Conservation (phyloP, 2,113 vertebrate species). For the Ptyas mucosa region DNA sequence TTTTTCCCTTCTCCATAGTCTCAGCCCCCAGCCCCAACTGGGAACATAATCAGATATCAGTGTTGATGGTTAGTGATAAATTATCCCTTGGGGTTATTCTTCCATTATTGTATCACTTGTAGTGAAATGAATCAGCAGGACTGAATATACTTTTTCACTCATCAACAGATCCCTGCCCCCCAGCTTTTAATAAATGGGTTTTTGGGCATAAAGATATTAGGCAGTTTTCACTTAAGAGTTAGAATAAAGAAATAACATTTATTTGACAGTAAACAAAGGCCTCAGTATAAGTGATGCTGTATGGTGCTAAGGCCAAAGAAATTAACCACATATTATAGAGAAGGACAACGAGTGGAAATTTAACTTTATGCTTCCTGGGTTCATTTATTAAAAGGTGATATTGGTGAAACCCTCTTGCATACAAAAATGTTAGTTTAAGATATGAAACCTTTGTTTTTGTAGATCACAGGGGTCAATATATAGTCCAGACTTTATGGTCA, state of each 20-base stretch:
- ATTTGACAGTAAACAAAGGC: conserved; percentile 36
- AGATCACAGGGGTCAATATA: neutral
- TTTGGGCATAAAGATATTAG: conserved; percentile 26
- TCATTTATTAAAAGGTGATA: conserved; percentile 13
- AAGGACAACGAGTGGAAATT: conserved; percentile 18
- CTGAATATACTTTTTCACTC: conserved; percentile 42
- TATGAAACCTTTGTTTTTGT: neutral
- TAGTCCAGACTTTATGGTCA: neutral
- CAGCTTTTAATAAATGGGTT: conserved; percentile 39
- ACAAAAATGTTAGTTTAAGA: neutral
- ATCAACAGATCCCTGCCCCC: conserved; percentile 29
- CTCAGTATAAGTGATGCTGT: conserved; percentile 6
- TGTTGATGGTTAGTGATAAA: conserved; percentile 62
- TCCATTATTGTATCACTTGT: conserved; percentile 32
- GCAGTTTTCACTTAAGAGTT: conserved; percentile 1
- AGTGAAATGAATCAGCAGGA: conserved; percentile 44
- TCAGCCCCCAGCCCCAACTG: conserved; percentile 5
- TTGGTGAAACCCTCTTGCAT: neutral
- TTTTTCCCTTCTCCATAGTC: conserved; percentile 33
- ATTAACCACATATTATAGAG: neutral
- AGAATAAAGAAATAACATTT: conserved; percentile 12
- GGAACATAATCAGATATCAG: conserved; percentile 56
- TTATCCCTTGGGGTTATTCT: conserved; percentile 37
- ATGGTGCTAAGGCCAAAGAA: neutral
- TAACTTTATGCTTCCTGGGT: neutral